Evolutionary conservation across 2,797 vertebrate genomes (phyloP).

Genomic region (Crax fasciolata): DNA sequence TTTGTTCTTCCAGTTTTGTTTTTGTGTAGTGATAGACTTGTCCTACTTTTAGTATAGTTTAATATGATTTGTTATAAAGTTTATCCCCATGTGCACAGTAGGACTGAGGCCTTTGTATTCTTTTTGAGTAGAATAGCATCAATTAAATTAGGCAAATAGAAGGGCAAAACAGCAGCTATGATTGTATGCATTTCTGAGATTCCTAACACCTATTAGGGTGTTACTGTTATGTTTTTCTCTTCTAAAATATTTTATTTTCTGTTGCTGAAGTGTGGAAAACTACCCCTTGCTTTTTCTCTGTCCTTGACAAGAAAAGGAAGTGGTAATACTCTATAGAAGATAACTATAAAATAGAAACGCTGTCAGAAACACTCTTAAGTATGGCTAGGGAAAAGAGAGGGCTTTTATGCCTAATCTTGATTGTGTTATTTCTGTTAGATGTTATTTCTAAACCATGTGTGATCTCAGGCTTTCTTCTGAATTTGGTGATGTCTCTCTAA

Average conservation of each 20-base stretch:
- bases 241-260: background rate
- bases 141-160: background rate
- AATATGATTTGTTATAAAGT: background rate
- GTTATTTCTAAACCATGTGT: background rate
- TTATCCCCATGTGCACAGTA: background rate
- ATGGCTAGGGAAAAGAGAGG: background rate
- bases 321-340: background rate
- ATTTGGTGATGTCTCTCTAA: background rate
- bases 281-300: background rate
- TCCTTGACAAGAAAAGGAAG: background rate
- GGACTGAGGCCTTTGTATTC: background rate
- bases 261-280: background rate
- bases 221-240: background rate
- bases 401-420: background rate
- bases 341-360: background rate
- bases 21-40: background rate
- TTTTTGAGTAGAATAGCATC: background rate
- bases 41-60: background rate
- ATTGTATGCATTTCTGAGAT: background rate
- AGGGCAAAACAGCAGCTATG: background rate
- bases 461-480: background rate
- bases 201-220: background rate
- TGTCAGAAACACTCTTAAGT: background rate
- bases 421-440: background rate
- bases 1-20: background rate